phyloP scores from a whole-genome alignment of 2,797 vertebrate species.

The Lycodopsis pacificus region DNA sequence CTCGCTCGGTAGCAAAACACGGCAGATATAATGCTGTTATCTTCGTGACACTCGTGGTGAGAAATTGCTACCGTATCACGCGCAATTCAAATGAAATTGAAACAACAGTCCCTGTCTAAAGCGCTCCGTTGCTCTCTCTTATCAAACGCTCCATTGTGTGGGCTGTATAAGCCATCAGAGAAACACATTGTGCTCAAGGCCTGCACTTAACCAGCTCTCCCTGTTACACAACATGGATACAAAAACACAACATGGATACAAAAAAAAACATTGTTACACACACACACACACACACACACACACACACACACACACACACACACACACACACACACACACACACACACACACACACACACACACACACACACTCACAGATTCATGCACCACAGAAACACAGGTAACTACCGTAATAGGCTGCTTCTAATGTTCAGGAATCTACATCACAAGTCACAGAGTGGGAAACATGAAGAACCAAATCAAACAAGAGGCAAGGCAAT shows the following conservation, averaged over 20 bases:
- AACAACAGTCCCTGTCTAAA: slow-evolving; percentile 58
- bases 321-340: not conserved
- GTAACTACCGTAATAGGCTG: slow-evolving; percentile 4
- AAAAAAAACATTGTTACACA: not conserved
- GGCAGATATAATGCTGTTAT: slow-evolving; percentile 62
- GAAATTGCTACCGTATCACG: slow-evolving; percentile 61
- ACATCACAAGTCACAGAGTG: not conserved
- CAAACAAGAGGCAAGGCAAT: not conserved
- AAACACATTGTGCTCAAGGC: slow-evolving; percentile 59
- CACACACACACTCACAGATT: not conserved
- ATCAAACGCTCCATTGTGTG: slow-evolving; percentile 58
- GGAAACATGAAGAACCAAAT: not conserved
- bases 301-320: not conserved
- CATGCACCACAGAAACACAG: slow-evolving; percentile 17
- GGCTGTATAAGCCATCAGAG: slow-evolving; percentile 60
- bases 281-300: not conserved
- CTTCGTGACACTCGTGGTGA: slow-evolving; percentile 64
- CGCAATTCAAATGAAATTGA: slow-evolving; percentile 69
- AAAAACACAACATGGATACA: not conserved
- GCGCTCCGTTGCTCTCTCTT: slow-evolving; percentile 56
- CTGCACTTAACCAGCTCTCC: slow-evolving; percentile 57
- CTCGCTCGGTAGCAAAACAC: slow-evolving; percentile 23
- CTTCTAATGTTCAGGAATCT: slow-evolving; percentile 20
- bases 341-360: not conserved
- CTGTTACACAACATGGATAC: slow-evolving; percentile 19